Percentiles rank a stretch among this genome's conserved stretches.
Evolutionary conservation across 2,797 vertebrate genomes (phyloP).

Genomic region (Eulemur albifrons): DNA sequence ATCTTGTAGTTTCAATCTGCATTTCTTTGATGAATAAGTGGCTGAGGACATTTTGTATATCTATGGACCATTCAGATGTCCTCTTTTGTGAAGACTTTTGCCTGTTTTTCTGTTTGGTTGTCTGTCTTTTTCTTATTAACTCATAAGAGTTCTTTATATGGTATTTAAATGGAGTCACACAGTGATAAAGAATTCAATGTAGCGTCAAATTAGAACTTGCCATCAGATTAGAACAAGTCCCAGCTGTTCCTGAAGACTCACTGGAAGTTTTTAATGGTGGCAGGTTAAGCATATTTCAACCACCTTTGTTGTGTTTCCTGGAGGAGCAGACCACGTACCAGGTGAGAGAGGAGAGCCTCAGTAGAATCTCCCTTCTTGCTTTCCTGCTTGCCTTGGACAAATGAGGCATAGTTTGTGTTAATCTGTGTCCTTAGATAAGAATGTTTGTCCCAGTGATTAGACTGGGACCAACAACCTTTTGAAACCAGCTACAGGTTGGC

Average conservation of each 20-base stretch:
- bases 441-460: fast-evolving
- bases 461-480: fast-evolving
- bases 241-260: not conserved
- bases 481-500: not conserved
- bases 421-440: not conserved
- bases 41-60: not conserved
- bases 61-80: not conserved
- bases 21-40: not conserved
- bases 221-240: not conserved
- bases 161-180: not conserved
- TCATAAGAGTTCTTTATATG: not conserved
- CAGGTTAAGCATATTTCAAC: not conserved
- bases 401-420: not conserved
- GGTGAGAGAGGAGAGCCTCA: not conserved
- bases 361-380: fast-evolving
- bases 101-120: not conserved
- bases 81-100: not conserved
- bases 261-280: not conserved
- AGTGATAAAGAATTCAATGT: not conserved
- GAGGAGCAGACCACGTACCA: not conserved
- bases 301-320: not conserved
- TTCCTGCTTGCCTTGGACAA: not conserved
- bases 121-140: not conserved
- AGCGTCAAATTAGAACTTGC: not conserved
- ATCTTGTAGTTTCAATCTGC: not conserved